Evolutionary conservation across 2,113 vertebrate genomes (phyloP).

Genomic region (Percina caprodes): DNA sequence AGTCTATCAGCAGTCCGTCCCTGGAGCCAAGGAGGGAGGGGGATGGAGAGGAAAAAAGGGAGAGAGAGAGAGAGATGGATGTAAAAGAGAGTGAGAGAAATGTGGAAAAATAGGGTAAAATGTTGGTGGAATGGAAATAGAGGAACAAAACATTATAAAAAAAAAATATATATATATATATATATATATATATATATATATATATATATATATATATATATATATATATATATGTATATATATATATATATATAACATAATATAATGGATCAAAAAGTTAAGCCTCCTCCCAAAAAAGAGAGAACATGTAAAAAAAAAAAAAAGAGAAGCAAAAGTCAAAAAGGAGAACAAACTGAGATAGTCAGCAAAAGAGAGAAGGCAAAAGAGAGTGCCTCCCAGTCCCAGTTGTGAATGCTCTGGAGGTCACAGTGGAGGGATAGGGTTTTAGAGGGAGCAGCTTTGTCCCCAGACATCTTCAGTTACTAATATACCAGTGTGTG

Average conservation of each 20-base stretch:
- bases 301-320: conserved; percentile 25
- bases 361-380: conserved; percentile 61
- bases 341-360: conserved; percentile 61
- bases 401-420: conserved; percentile 75
- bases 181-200: no score
- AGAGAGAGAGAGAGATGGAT: conserved; percentile 58
- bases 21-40: conserved; percentile 77
- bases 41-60: background rate
- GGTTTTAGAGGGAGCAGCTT: conserved; percentile 72
- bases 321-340: conserved; percentile 47
- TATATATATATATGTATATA: no score
- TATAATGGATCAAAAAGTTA: conserved; percentile 30
- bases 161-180: no score
- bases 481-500: conserved; percentile 81
- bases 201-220: no score
- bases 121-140: conserved; percentile 61
- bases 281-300: conserved; percentile 16
- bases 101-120: conserved; percentile 66
- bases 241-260: no score
- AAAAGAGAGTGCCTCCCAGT: conserved; percentile 60
- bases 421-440: conserved; percentile 76
- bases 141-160: conserved; percentile 35
- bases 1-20: conserved; percentile 85
- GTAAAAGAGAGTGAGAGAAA: conserved; percentile 68
- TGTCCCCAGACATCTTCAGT: conserved; percentile 81